phyloP scores from a whole-genome alignment of 2,888 invertebrate species.

The Conops quadrifasciatus region DNA sequence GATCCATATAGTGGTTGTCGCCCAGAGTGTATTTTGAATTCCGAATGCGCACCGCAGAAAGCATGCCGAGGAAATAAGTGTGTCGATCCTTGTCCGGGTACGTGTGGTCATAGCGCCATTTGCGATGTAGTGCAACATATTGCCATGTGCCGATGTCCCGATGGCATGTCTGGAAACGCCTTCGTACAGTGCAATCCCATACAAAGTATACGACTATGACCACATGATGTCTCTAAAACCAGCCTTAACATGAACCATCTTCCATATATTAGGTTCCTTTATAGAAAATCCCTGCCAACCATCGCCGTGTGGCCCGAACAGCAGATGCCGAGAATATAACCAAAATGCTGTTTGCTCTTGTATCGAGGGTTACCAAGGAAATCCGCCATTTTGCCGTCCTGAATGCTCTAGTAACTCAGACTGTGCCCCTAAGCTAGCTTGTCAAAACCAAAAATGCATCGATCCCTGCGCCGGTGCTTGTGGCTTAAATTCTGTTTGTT shows the following conservation, averaged over 20 bases:
- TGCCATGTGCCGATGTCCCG: slow-evolving; percentile 78
- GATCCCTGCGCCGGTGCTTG: slow-evolving; percentile 83
- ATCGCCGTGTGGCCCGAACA: slow-evolving; percentile 79
- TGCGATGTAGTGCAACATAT: slow-evolving; percentile 82
- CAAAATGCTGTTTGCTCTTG: slow-evolving; percentile 78
- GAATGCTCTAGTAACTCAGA: slow-evolving; percentile 82
- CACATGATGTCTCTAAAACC: background rate
- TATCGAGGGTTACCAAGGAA: slow-evolving; percentile 75
- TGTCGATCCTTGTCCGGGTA: slow-evolving; percentile 79
- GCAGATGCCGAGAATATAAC: slow-evolving; percentile 71
- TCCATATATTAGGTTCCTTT: slow-evolving; percentile 55
- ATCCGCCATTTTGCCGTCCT: slow-evolving; percentile 79
- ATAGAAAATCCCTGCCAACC: slow-evolving; percentile 73
- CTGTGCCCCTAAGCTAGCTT: slow-evolving; percentile 77
- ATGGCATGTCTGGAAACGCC: slow-evolving; percentile 79
- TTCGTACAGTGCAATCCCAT: slow-evolving; percentile 69
- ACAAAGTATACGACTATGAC: slow-evolving; percentile 42
- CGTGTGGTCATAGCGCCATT: slow-evolving; percentile 78
- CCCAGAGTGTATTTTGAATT: slow-evolving; percentile 81
- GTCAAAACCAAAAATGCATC: slow-evolving; percentile 81
- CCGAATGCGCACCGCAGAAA: slow-evolving; percentile 75
- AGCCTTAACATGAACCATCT: background rate
- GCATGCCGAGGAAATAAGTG: slow-evolving; percentile 80
- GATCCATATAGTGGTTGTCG: slow-evolving; percentile 80
- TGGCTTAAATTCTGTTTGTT: slow-evolving; percentile 76